Base-by-base conservation (phyloP, 1,140 invertebrate genomes). In the Oreohelix idahoensis region DNA sequence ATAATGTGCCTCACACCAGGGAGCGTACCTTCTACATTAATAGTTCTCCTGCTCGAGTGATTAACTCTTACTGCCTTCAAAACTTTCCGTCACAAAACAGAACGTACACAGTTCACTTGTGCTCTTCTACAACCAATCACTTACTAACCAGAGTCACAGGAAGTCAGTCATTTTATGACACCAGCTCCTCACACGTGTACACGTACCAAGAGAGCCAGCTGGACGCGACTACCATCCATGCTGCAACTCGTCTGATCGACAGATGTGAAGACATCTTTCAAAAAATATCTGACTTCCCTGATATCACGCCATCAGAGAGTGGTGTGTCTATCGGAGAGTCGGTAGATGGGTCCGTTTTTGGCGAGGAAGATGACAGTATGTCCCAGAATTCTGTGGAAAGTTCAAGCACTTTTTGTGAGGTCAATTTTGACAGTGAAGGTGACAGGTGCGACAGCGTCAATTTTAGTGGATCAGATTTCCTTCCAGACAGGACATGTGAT, bases 341-440 rank as follows among this genome's bases (percentile, higher is more conserved):
- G 15, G 79, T 45, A 51, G 66, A 81, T 8, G 70, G 51, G 32
- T 70, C 63, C 2, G 1, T 71, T n/a, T 80, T 75, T 51, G 80
- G 66, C 39, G 49, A 8, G 23, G 49, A 74, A 53, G 32, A 58
- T 13, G 80, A 82, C 29, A 74, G 0, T 29, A 66, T 66, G 32
- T 66, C 80, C 49, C 80, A 82, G 39, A 38, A 58, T 26, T 85
- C 84, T 29, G 79, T 75, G 11, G 77, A 69, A 0, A 79, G 81
- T n/a, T 85, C 69, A n/a, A 83, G 81, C 49, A 77, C 84, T 23
- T 70, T 82, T 66, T 70, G 26, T 35, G 84, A 85, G 29, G n/a
- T 76, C 23, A 83, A 69, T 0, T 36, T 51, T 26, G 84, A 83
- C 69, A 85, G 81, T 45, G 84, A 85, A 35, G 38, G 42, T 23